Evolutionary conservation across 2,797 vertebrate genomes (phyloP).

Genomic region (Trematomus bernacchii): DNA sequence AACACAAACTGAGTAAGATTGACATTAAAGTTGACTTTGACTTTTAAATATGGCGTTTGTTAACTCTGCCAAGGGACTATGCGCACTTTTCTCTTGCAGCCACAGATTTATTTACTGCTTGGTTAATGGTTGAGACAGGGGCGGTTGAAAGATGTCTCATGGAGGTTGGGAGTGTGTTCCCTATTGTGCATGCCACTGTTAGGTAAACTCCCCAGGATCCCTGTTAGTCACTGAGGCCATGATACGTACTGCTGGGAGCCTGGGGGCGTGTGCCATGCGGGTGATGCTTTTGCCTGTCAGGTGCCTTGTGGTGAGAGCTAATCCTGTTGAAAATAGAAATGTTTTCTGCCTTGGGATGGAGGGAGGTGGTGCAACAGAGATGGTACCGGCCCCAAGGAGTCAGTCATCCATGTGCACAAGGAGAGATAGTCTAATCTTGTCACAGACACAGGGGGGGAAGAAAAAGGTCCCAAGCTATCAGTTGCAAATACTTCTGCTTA

Average conservation of each 20-base stretch:
- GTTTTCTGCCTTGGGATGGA: conserved; percentile 70
- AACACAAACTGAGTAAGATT: too few relatives aligned
- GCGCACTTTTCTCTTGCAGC: neutral
- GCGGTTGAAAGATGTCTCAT: conserved; percentile 16
- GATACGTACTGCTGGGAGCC: conserved; percentile 56
- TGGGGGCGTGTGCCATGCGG: conserved; percentile 43
- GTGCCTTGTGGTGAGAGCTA: conserved; percentile 76
- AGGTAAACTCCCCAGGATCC: conserved; percentile 61
- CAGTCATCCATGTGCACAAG: conserved; percentile 81
- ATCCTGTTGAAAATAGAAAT: conserved; percentile 82
- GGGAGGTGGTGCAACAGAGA: conserved; percentile 50
- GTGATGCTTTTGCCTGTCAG: conserved; percentile 73
- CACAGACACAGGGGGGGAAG: conserved; percentile 60
- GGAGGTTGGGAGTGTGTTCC: conserved; percentile 22
- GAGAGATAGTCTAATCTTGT: conserved; percentile 83
- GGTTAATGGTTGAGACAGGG: conserved; percentile 27
- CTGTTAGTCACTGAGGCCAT: conserved; percentile 60
- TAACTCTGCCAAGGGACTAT: neutral
- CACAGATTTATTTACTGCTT: conserved; percentile 31
- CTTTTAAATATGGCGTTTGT: conserved; percentile 13
- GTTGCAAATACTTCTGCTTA: conserved; percentile 63
- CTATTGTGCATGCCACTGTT: conserved; percentile 41
- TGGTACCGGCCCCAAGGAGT: conserved; percentile 72
- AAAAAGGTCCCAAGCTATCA: conserved; percentile 57
- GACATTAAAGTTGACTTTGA: too few relatives aligned